phyloP scores from a whole-genome alignment of 2,888 invertebrate genomes.

The Vannuccia rotundouncinata region DNA sequence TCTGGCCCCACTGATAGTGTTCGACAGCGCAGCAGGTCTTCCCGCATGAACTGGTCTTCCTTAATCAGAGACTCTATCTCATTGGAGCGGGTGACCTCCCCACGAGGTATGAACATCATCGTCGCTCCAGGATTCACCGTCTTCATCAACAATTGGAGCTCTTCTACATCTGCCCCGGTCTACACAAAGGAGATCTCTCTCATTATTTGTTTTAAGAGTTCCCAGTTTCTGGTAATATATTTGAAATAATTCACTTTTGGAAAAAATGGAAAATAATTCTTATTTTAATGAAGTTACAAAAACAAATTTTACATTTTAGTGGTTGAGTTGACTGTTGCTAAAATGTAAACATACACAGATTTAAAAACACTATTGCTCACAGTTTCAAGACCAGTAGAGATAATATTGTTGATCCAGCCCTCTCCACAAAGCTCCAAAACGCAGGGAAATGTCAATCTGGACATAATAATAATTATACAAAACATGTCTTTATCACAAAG shows the following conservation, averaged over 20 bases:
- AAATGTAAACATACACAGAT: neutral
- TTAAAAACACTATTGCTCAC: too few species aligned
- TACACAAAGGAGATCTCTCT: too few species aligned
- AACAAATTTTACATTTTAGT: neutral
- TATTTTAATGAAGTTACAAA: neutral
- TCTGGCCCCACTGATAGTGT: neutral
- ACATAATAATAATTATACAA: slow-evolving; percentile 16
- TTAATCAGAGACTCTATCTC: neutral
- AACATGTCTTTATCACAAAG: neutral
- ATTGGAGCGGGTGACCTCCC: slow-evolving; percentile 8
- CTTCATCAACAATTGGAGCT: neutral
- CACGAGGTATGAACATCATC: neutral
- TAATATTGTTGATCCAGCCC: slow-evolving; percentile 53
- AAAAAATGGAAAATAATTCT: neutral
- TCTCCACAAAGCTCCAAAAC: slow-evolving; percentile 50
- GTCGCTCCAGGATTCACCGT: neutral
- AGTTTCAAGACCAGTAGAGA: slow-evolving; percentile 44
- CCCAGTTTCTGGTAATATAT: neutral
- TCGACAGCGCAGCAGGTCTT: slow-evolving; percentile 45
- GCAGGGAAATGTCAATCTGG: slow-evolving; percentile 47
- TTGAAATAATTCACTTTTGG: neutral
- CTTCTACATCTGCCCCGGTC: neutral
- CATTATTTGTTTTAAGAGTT: neutral
- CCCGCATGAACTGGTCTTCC: slow-evolving; percentile 35
- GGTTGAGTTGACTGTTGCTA: neutral